Evolutionary conservation across 2,113 vertebrate species (phyloP), one percentile per base, ranked within the genome.

Genomic region (Sarotherodon lohbergeri): DNA sequence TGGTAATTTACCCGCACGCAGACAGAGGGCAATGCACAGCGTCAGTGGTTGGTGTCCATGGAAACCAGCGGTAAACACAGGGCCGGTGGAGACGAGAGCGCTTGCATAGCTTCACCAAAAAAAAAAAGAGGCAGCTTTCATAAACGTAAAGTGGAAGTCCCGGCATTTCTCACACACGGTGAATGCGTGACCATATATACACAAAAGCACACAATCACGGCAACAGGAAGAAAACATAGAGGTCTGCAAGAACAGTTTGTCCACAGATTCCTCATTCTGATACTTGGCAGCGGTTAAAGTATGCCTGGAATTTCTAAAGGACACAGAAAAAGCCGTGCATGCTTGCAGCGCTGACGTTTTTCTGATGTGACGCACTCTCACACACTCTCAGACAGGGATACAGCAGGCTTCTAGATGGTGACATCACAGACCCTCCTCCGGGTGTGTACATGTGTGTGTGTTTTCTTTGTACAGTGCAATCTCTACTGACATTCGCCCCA

Each of bases 71-170:
- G 90, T 84, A 90, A 94, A 94, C 87, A 94, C 84, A 54, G 6
- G 19, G 54, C 93, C 84, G 81, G 88, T 52, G 13, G 9, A 80
- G 86, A 81, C 88, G 87, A 41, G 82, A 78, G 27, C 4, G 36
- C 56, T 89, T 76, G 68, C 81, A 76, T 11, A 41, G 61, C 54
- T 82, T 55, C 4, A 27, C 1, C 61, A 46, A 17, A 16, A 71
- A 29, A 48, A 13, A 41, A 19, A n/a, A 4, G 0, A 68, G 2
- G 39, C n/a, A 71, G 27, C 10, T 50, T 32, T 78, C 56, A 43
- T 27, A 34, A 5, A 88, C 39, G 61, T 83, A 9, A 90, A 84
- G 86, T 91, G 94, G 95, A 94, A 94, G 91, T 94, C 57, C 93
- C 93, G 85, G 68, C 84, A 78, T 92, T 92, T 93, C 86, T 29